Evolutionary conservation across 2,113 vertebrate genomes (phyloP).

Genomic region (Propithecus coquereli): DNA sequence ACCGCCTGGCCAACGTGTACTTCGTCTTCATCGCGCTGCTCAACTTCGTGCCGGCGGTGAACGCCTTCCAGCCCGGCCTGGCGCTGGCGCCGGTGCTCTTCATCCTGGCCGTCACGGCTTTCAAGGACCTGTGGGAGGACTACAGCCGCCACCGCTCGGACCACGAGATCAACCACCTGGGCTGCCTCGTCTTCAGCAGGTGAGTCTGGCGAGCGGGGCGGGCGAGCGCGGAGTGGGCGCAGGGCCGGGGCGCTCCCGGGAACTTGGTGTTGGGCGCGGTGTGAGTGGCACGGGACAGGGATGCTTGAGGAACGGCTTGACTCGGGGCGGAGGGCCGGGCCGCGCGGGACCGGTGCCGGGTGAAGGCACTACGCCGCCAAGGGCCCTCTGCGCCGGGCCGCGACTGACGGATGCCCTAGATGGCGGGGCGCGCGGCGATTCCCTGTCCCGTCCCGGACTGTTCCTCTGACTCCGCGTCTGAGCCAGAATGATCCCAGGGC

Average conservation of each 20-base stretch:
- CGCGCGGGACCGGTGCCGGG: fast-evolving
- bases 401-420: not conserved
- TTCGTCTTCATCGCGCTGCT: constrained; percentile 97
- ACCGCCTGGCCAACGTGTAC: constrained; percentile 97
- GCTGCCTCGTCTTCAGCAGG: constrained; percentile 96
- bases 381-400: too few species aligned
- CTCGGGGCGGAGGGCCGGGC: fast-evolving
- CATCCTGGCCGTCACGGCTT: constrained; percentile 94
- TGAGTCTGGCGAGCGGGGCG: constrained; percentile 62
- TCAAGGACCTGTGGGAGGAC: constrained; percentile 99
- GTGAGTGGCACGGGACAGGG: not conserved
- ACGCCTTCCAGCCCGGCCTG: constrained; percentile 95
- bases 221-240: not conserved
- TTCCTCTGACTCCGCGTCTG: too few species aligned
- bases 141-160: constrained; percentile 95
- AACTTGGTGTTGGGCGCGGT: too few species aligned
- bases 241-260: not conserved
- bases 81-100: constrained; percentile 95
- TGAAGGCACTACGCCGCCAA: not conserved
- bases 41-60: constrained; percentile 94
- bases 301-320: not conserved
- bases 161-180: constrained; percentile 96
- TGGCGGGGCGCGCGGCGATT: not conserved
- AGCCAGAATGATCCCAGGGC: not conserved
- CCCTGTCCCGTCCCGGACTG: not conserved